phyloP scores from a whole-genome alignment of 2,113 vertebrate genomes.

The Neoarius graeffei region DNA sequence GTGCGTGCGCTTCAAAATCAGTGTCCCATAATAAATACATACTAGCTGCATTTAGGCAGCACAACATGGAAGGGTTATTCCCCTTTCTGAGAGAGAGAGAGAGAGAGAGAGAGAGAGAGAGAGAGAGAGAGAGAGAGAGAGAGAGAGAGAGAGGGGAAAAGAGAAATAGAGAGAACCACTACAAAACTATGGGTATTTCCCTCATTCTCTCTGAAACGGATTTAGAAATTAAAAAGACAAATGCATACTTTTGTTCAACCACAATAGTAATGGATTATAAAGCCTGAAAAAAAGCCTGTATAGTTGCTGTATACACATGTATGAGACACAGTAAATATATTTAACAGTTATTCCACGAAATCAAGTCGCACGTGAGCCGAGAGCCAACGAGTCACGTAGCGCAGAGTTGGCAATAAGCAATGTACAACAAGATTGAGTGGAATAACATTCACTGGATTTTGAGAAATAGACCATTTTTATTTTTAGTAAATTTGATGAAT shows the following conservation, averaged over 20 bases:
- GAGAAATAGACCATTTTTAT: too few species aligned
- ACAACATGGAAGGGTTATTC: not conserved
- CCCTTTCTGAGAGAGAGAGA: not conserved
- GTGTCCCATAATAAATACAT: not conserved
- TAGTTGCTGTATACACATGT: not conserved
- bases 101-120: not conserved
- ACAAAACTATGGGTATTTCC: not conserved
- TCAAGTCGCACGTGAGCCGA: too few species aligned
- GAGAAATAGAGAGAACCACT: not conserved
- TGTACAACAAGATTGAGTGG: too few species aligned
- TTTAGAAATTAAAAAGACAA: not conserved
- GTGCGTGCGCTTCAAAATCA: not conserved
- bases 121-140: too few species aligned
- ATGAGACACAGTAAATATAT: too few species aligned
- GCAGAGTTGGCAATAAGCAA: too few species aligned
- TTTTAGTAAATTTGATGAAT: too few species aligned
- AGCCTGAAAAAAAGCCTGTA: not conserved
- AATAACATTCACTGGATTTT: too few species aligned
- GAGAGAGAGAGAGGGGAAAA: not conserved
- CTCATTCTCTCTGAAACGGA: not conserved
- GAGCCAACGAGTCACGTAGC: too few species aligned
- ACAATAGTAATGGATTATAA: not conserved
- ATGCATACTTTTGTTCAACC: not conserved
- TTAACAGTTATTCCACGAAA: too few species aligned
- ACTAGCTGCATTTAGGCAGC: not conserved